Percentiles rank a stretch among this genome's conserved stretches.
These are phyloP conservation scores for Temnothorax curvispinosus DNA, from an alignment of 1,140 invertebrate species.

Conservation along the genomic window DNA sequence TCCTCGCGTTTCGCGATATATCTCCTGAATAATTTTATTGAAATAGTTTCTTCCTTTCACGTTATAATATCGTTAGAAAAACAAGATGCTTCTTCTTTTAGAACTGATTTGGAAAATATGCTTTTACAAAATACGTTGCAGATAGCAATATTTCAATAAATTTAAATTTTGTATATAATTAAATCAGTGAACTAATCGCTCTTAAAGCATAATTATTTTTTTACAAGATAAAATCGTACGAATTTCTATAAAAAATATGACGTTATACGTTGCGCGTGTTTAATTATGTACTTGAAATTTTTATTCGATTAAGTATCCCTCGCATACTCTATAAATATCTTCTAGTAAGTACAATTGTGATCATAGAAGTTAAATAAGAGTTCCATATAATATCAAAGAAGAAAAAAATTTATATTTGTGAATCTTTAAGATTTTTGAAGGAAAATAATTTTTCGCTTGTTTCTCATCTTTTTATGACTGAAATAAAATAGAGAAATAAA, in stretches of 20 bases:
- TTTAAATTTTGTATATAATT: background rate
- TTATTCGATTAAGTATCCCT: background rate
- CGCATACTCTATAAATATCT: background rate
- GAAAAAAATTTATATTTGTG: background rate
- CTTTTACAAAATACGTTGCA: background rate
- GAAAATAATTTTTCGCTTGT: background rate
- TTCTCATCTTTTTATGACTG: background rate
- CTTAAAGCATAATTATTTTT: background rate
- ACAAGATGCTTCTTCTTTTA: background rate
- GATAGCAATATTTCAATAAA: background rate
- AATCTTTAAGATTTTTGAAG: background rate
- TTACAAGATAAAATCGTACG: background rate
- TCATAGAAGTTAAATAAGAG: background rate
- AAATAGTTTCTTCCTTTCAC: background rate
- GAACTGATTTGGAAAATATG: background rate
- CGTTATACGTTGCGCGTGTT: background rate
- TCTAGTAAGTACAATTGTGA: background rate
- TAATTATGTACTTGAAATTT: background rate
- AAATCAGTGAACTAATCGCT: background rate
- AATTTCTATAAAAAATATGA: background rate
- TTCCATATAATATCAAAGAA: background rate
- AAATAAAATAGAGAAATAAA: background rate
- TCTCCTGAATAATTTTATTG: background rate
- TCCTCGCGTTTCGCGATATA: background rate
- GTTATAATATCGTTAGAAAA: background rate